Evolutionary conservation across 1,140 invertebrate genomes (phyloP), one percentile per base, ranked within the genome.

Genomic region (Galleria mellonella): DNA sequence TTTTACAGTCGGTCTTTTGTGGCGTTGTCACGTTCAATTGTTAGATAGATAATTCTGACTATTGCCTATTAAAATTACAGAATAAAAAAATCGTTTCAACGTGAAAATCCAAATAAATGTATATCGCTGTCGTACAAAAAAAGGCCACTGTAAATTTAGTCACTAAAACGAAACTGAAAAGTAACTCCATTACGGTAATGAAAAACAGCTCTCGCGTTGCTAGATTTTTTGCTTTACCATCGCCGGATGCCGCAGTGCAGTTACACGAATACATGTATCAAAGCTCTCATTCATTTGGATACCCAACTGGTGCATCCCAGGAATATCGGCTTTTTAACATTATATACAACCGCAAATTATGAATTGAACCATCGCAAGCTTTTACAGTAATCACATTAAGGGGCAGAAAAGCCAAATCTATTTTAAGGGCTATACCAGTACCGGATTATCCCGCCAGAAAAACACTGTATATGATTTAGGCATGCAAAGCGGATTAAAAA

Each of bases 101-200:
- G 2, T 23, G 17, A 23, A 23, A 2, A 23, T 23, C 17, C 2
- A 23, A 23, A 23, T 23, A 23, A 23, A 6, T 23, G 17, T n/a
- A n/a, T n/a, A n/a, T n/a, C 17, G 6, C 17, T 23, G 17, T 23
- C 17, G 17, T 23, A 23, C 17, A 23, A 23, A 23, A 17, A 15
- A 17, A 37, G n/a, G 35, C 17, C 35, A 37, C 35, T 38, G 29
- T 59, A 73, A 73, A 72, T 70, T 67, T 58, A 65, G 67, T 63
- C 52, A 51, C 68, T 64, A 65, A 76, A 71, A 67, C 62, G 58
- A 73, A 62, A 67, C 55, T 62, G 57, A 65, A 64, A 73, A 69
- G 59, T 76, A 76, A 77, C 66, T 81, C 70, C 72, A 81, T 81
- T 81, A 81, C 55, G 49, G 57, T 76, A 76, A 78, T 82, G 74